A percentile compares a stretch with the other conserved stretches of the same genome.
Conservation (phyloP, 2,113 vertebrate species). For the Cnemophilus loriae region DNA sequence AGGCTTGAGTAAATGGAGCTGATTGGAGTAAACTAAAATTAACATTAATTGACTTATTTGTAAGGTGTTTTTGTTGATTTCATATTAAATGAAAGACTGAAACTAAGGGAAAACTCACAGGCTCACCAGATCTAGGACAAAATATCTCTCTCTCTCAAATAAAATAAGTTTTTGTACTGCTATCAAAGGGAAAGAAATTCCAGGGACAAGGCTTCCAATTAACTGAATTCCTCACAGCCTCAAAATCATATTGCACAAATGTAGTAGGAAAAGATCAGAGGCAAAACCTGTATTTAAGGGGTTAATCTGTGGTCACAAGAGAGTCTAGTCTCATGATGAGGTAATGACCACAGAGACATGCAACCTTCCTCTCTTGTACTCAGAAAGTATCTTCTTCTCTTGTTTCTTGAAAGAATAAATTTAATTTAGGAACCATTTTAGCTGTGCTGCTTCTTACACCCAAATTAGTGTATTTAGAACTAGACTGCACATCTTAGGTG, state of each 20-base stretch:
- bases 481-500: neutral
- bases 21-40: neutral
- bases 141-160: neutral
- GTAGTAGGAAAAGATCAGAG: neutral
- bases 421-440: neutral
- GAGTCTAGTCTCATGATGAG: neutral
- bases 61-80: neutral
- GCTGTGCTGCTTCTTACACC: neutral
- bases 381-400: neutral
- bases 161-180: neutral
- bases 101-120: neutral
- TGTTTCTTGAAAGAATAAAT: neutral
- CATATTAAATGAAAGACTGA: neutral
- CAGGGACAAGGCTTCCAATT: neutral
- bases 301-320: neutral
- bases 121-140: neutral
- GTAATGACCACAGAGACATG: neutral
- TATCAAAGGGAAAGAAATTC: neutral
- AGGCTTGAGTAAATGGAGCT: neutral
- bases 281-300: neutral
- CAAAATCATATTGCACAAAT: neutral
- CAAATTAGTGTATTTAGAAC: neutral
- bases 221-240: neutral
- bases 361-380: neutral
- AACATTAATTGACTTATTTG: fast-evolving